phyloP scores from a whole-genome alignment of 2,113 vertebrate species.

The Bettongia penicillata region DNA sequence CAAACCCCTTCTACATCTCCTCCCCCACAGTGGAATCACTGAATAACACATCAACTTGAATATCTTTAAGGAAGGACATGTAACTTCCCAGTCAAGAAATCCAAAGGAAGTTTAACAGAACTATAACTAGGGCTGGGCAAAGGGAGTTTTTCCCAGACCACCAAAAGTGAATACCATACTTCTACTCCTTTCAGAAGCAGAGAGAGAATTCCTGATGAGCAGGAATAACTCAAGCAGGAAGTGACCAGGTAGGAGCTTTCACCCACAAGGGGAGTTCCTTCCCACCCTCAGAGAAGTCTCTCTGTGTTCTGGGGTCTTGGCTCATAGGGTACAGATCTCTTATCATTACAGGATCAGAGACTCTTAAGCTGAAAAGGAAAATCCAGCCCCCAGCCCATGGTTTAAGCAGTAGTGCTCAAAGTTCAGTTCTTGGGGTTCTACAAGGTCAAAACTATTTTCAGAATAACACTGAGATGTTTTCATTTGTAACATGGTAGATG shows the following conservation, averaged over 20 bases:
- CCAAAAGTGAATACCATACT: neutral
- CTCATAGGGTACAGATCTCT: neutral
- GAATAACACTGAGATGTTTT: too few relatives aligned
- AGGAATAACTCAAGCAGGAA: neutral
- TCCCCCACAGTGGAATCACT: neutral
- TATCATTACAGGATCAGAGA: neutral
- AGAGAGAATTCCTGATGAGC: neutral
- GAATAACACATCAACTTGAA: conserved; percentile 5
- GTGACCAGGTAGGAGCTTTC: neutral
- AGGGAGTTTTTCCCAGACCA: neutral
- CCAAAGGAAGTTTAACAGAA: neutral
- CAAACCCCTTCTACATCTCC: neutral
- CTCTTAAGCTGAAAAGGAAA: neutral
- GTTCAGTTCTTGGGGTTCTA: too few relatives aligned
- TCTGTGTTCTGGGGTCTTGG: neutral
- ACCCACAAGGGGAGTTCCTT: neutral
- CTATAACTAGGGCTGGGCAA: neutral
- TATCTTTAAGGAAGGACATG: neutral
- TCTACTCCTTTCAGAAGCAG: neutral
- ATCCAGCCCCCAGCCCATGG: neutral
- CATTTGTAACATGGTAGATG: too few relatives aligned
- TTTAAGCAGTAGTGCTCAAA: too few relatives aligned
- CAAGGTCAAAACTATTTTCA: too few relatives aligned
- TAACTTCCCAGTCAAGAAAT: neutral
- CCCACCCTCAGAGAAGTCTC: neutral